phyloP scores from a whole-genome alignment of 2,113 vertebrate genomes.

The Petrocephalus microphthalmus region DNA sequence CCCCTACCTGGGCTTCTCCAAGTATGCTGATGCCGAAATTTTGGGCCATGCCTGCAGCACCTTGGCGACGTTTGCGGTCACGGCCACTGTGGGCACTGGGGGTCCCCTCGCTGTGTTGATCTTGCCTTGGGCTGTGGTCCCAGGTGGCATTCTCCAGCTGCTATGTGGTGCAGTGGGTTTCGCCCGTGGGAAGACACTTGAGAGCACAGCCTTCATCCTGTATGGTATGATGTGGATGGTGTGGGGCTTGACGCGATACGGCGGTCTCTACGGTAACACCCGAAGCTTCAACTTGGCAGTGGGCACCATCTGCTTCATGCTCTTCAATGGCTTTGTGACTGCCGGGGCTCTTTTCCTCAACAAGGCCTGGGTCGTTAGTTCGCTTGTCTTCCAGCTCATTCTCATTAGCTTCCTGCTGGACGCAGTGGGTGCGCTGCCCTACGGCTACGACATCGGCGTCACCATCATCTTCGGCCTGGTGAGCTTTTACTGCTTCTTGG shows the following conservation, averaged over 20 bases:
- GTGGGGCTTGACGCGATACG: conserved; percentile 72
- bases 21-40: conserved; percentile 72
- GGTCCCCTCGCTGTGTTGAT: conserved; percentile 58
- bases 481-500: conserved; percentile 81
- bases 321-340: conserved; percentile 72
- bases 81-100: conserved; percentile 45
- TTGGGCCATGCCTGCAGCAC: conserved; percentile 69
- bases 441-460: conserved; percentile 71
- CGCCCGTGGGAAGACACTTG: conserved; percentile 76
- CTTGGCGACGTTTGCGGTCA: conserved; percentile 72
- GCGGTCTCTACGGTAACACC: conserved; percentile 56
- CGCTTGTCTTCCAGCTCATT: conserved; percentile 70
- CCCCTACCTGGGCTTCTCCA: conserved; percentile 75
- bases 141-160: conserved; percentile 69
- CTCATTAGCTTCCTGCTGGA: conserved; percentile 77
- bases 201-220: conserved; percentile 75
- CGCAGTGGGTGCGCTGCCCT: conserved; percentile 56
- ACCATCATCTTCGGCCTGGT: conserved; percentile 73
- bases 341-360: conserved; percentile 66
- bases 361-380: conserved; percentile 67
- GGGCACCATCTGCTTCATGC: conserved; percentile 71
- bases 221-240: conserved; percentile 77
- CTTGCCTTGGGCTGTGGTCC: conserved; percentile 75
- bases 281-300: conserved; percentile 65
- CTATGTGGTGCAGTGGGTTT: conserved; percentile 69